Evolutionary conservation across 1,140 invertebrate species (phyloP), one percentile per base, ranked within the genome.

Genomic region (Pararge aegeria): DNA sequence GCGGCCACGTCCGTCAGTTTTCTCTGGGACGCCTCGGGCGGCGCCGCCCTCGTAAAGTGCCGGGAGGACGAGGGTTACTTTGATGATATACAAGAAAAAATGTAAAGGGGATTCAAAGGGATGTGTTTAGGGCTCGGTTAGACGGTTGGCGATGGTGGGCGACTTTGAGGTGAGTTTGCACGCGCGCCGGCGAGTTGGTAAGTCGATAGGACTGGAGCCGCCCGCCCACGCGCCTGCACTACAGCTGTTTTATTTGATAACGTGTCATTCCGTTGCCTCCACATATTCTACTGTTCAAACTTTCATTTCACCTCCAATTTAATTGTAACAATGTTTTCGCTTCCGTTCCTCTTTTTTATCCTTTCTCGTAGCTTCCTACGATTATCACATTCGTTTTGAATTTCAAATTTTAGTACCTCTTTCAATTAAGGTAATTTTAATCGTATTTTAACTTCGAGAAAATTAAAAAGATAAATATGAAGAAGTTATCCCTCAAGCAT

Each of bases 171-270:
- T 88, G 75, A 88, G 83, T 87, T 51, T 63, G 64, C 75, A 77
- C 67, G 73, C 68, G 74, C 75, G 70, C 70, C 21, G 20, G 20
- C 44, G 44, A 7, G 73, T 58, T 55, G 69, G 68, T 65, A 68
- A 78, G 77, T 83, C 80, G 80, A 79, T 81, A 79, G 78, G 72
- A 75, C 64, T 65, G 62, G 55, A 68, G 67, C 78, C 83, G 76
- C 78, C 82, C 83, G 82, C 77, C 83, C 79, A 75, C 80, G 69
- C 72, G 78, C 82, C 73, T 78, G 79, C 76, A 83, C 67, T 86
- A 86, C 83, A 87, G 83, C 83, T 87, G 83, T 84, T 88, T 75
- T 70, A 76, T 75, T 77, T 80, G 75, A 83, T 80, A 83, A 80
- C 78, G 70, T 79, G 73, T 70, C 70, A 67, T 74, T 78, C 68